A percentile compares a stretch with the other conserved stretches of the same genome.
phyloP scores from a whole-genome alignment of 1,140 invertebrate genomes.

The Drosophila orosa region DNA sequence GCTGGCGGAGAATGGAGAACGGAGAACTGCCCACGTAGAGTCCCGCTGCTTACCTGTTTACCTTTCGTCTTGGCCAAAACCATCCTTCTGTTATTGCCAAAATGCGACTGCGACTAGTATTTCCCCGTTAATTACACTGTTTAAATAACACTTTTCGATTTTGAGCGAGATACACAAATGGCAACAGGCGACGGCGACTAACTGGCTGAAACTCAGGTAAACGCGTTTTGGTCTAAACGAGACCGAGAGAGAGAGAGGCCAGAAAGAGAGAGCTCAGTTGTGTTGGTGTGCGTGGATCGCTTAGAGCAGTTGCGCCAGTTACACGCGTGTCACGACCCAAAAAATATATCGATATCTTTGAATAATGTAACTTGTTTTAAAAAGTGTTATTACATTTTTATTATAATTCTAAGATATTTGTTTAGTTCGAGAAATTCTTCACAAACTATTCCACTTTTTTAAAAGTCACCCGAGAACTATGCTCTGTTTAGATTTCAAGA shows the following conservation, averaged over 20 bases:
- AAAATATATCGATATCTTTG: conserved; percentile 25
- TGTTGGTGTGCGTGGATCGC: conserved; percentile 31
- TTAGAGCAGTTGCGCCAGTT: conserved; percentile 14
- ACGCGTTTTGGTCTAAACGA: conserved; percentile 71
- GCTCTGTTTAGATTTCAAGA: not conserved
- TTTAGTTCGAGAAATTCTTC: too few species aligned
- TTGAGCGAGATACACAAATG: conserved; percentile 8
- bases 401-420: not conserved
- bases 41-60: conserved; percentile 59
- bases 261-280: conserved; percentile 12
- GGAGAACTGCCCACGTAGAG: conserved; percentile 67
- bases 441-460: too few species aligned
- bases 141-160: conserved; percentile 10
- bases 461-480: not conserved
- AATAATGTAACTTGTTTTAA: not conserved
- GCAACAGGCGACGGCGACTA: conserved; percentile 66
- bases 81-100: conserved; percentile 20
- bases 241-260: conserved; percentile 23
- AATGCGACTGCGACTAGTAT: conserved; percentile 4
- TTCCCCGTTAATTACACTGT: not conserved
- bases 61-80: conserved; percentile 42
- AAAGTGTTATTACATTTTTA: not conserved
- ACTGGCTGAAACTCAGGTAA: conserved; percentile 54
- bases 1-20: conserved; percentile 26
- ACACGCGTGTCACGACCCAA: conserved; percentile 10